Evolutionary conservation across 2,888 invertebrate genomes (phyloP).

Genomic region (Oligia latruncula): DNA sequence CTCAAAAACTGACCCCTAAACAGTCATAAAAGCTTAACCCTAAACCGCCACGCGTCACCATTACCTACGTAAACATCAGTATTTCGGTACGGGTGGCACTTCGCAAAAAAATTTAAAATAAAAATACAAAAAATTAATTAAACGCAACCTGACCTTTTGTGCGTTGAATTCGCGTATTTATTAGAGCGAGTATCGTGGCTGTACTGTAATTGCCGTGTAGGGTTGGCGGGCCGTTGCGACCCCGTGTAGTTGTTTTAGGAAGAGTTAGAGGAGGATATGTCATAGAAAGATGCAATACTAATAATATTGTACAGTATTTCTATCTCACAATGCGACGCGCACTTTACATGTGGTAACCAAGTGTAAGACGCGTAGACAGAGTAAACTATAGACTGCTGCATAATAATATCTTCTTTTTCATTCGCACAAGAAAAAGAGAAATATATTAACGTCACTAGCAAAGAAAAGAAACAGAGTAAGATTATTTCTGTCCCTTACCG

Average conservation of each 20-base stretch:
- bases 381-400: no score
- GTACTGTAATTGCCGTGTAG: constrained; percentile 72
- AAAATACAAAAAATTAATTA: constrained; percentile 67
- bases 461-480: no score
- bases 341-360: no score
- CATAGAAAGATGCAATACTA: no score
- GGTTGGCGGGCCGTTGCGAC: constrained; percentile 50
- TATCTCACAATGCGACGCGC: no score
- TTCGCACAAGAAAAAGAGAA: no score
- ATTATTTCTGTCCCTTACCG: no score
- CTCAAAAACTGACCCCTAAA: constrained; percentile 34
- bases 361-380: no score
- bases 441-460: no score
- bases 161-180: constrained; percentile 76
- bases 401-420: no score
- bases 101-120: constrained; percentile 60
- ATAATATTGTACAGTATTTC: no score
- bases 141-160: constrained; percentile 68
- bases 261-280: not conserved
- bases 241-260: constrained; percentile 14
- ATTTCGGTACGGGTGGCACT: constrained; percentile 42
- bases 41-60: constrained; percentile 44
- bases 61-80: constrained; percentile 57
- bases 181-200: constrained; percentile 73
- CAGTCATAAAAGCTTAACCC: constrained; percentile 52